Conservation (phyloP, 2,888 invertebrate species). For the Seladonia tumulorum region DNA sequence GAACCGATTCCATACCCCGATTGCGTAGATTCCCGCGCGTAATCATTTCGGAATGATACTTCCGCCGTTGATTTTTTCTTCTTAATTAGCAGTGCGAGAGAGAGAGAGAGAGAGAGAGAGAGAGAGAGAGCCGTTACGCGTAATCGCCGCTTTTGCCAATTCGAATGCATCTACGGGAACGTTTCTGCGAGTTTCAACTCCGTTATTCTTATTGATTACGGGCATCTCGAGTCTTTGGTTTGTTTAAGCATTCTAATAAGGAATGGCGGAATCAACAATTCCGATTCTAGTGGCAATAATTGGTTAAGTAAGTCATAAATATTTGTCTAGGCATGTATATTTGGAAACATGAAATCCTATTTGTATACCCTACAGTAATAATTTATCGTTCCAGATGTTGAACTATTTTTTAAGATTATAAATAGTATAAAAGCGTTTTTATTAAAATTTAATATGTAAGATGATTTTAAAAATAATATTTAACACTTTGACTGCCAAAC, state of each 20-base stretch:
- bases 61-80: conserved; percentile 1
- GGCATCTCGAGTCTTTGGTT: not conserved
- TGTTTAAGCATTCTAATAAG: not conserved
- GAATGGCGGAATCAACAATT: not conserved
- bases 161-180: not conserved
- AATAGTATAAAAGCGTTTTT: too few species aligned
- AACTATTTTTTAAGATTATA: too few species aligned
- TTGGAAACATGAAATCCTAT: too few species aligned
- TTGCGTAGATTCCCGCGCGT: conserved; percentile 21
- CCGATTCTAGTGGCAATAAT: not conserved
- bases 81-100: not conserved
- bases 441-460: too few species aligned
- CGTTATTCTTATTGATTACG: not conserved
- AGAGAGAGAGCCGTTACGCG: not conserved
- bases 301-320: too few species aligned
- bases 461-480: too few species aligned
- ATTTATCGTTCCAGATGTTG: too few species aligned
- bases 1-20: not conserved
- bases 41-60: conserved; percentile 33
- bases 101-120: too few species aligned
- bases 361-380: too few species aligned
- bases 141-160: not conserved
- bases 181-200: not conserved
- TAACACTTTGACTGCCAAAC: too few species aligned
- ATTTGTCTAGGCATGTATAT: too few species aligned